Evolutionary conservation across 2,113 vertebrate species (phyloP), one percentile per base, ranked within the genome.

Genomic region (Rhinoderma darwinii): DNA sequence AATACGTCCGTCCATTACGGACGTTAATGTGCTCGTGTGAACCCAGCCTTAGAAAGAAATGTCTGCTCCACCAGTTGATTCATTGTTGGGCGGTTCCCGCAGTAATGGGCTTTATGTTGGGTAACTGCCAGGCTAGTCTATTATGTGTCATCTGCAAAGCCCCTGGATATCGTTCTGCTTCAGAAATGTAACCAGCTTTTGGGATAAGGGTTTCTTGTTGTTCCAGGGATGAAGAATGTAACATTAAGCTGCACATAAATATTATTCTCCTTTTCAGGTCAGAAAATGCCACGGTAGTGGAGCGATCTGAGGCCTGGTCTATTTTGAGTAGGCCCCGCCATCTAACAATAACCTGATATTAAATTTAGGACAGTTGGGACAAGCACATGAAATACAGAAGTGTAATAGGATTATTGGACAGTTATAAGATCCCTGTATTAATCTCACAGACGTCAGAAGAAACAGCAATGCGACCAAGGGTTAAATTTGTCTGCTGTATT

Each of bases 261-360:
- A 72, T 82, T 70, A 68, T 70, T 72, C 73, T 78, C 56, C 41
- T 78, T n/a, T 72, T 50, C 59, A 51, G 41, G 59, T 47, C 41
- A 78, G n/a, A 78, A 54, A 47, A 84, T 77, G 41, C 51, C 17
- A 27, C 30, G 17, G 72, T 22, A 32, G 37, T n/a, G 17, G 47
- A 25, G 8, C 18, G 30, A 85, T 76, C 37, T 61, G 50, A 76
- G 39, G 39, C 25, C 54, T 66, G 75, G 41, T 56, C 56, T 85
- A 85, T 78, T 85, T 78, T 50, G n/a, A 61, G 75, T 27, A 77
- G 44, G 56, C 8, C 39, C 27, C 43, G 74, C 22, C 35, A 66
- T 66, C 73, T 77, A 77, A 77, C 73, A 77, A 85, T 77, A 85
- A 77, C 74, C 63, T 78, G 74, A 41, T 61, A 85, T 50, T 63